Evolutionary conservation across 1,140 invertebrate species (phyloP).

Genomic region (Zaprionus inermis): DNA sequence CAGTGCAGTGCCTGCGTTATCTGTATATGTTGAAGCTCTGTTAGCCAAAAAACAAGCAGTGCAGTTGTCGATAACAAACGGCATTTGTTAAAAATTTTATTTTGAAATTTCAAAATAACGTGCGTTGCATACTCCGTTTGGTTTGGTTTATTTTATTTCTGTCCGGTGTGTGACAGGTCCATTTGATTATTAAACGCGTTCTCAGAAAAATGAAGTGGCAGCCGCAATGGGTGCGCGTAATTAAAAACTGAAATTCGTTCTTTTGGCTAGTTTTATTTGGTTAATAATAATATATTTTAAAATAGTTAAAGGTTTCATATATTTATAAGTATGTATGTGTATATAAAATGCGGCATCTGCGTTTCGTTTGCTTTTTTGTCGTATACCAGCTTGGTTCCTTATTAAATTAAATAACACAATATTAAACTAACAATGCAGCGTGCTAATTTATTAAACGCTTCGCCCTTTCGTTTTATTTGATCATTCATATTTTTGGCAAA

Average conservation of each 20-base stretch:
- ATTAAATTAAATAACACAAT: slow-evolving; percentile 81
- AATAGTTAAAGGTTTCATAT: slow-evolving; percentile 66
- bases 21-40: too few species aligned
- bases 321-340: slow-evolving; percentile 44
- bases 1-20: too few species aligned
- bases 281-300: slow-evolving; percentile 79
- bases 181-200: too few species aligned
- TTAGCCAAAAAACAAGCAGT: not conserved
- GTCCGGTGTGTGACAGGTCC: too few species aligned
- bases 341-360: slow-evolving; percentile 66
- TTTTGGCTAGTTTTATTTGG: slow-evolving; percentile 79
- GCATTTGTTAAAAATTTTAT: too few species aligned
- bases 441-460: slow-evolving; percentile 51
- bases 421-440: slow-evolving; percentile 75
- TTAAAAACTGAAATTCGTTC: not conserved
- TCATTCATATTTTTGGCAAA: slow-evolving; percentile 44
- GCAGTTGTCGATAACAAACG: too few species aligned
- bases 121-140: too few species aligned
- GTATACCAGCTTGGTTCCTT: slow-evolving; percentile 73
- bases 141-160: too few species aligned
- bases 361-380: slow-evolving; percentile 37
- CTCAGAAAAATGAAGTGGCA: not conserved
- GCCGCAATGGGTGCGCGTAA: not conserved
- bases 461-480: slow-evolving; percentile 31
- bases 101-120: too few species aligned